Evolutionary conservation across 2,113 vertebrate genomes (phyloP).

Genomic region (Psittacara wagleri): DNA sequence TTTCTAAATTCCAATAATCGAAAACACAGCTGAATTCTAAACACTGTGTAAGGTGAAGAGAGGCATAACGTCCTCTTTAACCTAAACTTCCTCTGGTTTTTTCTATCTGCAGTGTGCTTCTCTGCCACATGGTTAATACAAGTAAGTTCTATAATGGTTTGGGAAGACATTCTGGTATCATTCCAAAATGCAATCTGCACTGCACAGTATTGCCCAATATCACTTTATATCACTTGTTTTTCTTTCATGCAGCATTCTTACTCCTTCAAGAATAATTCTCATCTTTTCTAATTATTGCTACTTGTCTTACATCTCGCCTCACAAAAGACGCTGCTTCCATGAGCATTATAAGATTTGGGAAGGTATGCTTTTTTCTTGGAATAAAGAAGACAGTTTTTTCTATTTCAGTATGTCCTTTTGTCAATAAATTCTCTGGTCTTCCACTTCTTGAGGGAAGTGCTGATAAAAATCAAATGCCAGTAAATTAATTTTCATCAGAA

Average conservation of each 20-base stretch:
- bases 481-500: background rate
- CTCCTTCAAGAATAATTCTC: background rate
- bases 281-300: background rate
- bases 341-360: background rate
- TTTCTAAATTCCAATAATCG: background rate
- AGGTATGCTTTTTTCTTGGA: background rate
- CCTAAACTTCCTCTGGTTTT: background rate
- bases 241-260: background rate
- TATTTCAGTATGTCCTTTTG: background rate
- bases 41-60: background rate
- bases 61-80: accelerated
- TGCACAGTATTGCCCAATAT: background rate
- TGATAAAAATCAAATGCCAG: background rate
- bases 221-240: background rate
- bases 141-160: background rate
- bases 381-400: background rate
- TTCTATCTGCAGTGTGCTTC: background rate
- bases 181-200: background rate
- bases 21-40: background rate
- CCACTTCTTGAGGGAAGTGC: background rate
- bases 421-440: background rate
- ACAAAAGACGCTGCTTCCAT: background rate
- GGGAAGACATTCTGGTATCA: background rate
- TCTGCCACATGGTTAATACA: background rate
- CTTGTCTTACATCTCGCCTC: background rate